phyloP scores from a whole-genome alignment of 2,888 invertebrate genomes.

The Leptopterna dolabrata region DNA sequence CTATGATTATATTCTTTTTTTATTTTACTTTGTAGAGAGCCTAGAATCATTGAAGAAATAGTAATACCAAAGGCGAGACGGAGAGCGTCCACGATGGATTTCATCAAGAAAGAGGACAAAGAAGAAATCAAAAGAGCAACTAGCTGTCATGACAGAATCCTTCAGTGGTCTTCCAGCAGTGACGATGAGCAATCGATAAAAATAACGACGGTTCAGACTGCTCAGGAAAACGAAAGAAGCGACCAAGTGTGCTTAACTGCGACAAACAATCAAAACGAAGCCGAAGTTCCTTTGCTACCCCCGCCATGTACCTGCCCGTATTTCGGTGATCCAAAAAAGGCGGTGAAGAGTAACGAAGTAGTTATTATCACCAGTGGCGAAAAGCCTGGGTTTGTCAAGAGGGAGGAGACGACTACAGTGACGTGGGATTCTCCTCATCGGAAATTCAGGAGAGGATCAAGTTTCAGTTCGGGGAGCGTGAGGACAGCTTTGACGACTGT shows the following conservation, averaged over 20 bases:
- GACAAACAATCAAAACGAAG: constrained; percentile 42
- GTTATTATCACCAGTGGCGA: constrained; percentile 63
- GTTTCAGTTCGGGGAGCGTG: constrained; percentile 70
- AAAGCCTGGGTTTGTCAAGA: constrained; percentile 61
- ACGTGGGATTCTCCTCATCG: constrained; percentile 60
- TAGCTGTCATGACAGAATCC: constrained; percentile 69
- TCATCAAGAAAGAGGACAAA: constrained; percentile 50
- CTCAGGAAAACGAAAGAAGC: constrained; percentile 33
- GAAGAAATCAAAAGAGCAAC: constrained; percentile 67
- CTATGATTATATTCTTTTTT: no score
- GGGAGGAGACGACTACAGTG: constrained; percentile 57
- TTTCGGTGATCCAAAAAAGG: constrained; percentile 70
- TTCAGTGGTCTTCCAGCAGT: constrained; percentile 61
- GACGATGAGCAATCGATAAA: constrained; percentile 59
- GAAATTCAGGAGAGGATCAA: constrained; percentile 57
- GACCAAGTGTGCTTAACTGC: not conserved
- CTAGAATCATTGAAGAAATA: constrained; percentile 20
- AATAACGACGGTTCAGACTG: constrained; percentile 58
- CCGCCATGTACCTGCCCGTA: constrained; percentile 86
- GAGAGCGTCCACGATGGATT: constrained; percentile 59
- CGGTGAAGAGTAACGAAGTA: constrained; percentile 65
- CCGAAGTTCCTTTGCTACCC: constrained; percentile 68
- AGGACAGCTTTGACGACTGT: constrained; percentile 73
- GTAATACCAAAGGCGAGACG: constrained; percentile 45
- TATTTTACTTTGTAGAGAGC: constrained; percentile 38